These are phyloP conservation scores for Megathymus violae DNA, from an alignment of 1,140 invertebrate species.

Conservation along the genomic window DNA sequence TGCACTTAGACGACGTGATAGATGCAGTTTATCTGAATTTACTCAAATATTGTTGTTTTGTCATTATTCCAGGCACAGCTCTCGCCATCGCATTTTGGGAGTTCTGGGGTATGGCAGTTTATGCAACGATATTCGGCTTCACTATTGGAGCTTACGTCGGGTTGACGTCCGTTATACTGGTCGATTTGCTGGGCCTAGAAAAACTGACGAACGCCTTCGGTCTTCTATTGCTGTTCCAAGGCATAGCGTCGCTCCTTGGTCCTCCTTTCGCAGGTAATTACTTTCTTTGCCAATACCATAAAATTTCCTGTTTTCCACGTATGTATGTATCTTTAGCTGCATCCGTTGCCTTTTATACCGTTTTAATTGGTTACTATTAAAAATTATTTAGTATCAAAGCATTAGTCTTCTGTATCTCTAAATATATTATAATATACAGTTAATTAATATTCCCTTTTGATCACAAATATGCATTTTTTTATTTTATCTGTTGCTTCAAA, in stretches of 20 bases:
- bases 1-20: too few species aligned
- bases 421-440: too few species aligned
- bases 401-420: too few species aligned
- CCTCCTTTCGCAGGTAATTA: constrained; percentile 93
- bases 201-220: constrained; percentile 96
- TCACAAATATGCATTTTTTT: too few species aligned
- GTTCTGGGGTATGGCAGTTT: constrained; percentile 89
- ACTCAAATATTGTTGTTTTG: too few species aligned
- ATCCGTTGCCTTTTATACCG: too few species aligned
- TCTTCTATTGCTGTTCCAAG: constrained; percentile 95
- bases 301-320: constrained; percentile 4
- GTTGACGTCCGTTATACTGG: constrained; percentile 94
- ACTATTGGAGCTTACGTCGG: constrained; percentile 97
- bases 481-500: too few species aligned
- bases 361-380: too few species aligned
- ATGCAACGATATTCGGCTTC: constrained; percentile 92
- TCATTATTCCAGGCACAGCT: constrained; percentile 88
- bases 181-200: constrained; percentile 94
- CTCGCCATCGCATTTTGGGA: constrained; percentile 89
- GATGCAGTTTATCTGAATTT: too few species aligned
- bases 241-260: constrained; percentile 94
- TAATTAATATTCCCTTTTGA: too few species aligned
- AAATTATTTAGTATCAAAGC: too few species aligned
- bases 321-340: background rate
- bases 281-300: background rate